Evolutionary conservation across 2,113 vertebrate species (phyloP), one percentile per base, ranked within the genome.

Genomic region (Dicentrarchus labrax): DNA sequence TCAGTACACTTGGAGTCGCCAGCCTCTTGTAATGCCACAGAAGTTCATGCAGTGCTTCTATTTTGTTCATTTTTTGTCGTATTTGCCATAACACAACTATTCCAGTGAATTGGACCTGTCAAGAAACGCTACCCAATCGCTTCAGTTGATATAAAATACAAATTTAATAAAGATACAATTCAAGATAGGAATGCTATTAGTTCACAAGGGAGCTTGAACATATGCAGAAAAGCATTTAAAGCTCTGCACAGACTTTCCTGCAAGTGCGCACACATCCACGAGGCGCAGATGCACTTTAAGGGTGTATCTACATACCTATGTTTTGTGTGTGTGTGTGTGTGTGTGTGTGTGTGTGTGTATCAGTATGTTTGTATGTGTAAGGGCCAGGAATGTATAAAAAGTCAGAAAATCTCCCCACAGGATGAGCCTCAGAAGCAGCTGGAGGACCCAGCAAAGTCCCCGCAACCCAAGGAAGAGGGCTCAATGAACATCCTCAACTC

Each of bases 401-500:
- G n/a, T 22, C 71, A 57, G 54, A 51, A 22, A 69, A 16, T 87
- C 2, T 89, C 65, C 79, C 67, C 38, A 59, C 95, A 99, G 98
- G 97, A 83, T 81, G 97, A 95, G 38, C 93, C 96, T 4, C 91
- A 90, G 93, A 99, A 99, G 94, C 95, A 96, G 30, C 30, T 30
- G 88, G 97, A 97, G 87, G 97, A 97, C 74, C 95, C 95, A 12
- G 94, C 96, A 51, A 98, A 98, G 86, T 95, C 95, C 91, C 96
- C 96, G 19, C 94, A 96, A 69, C 94, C 96, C 88, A 97, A 98
- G 64, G 97, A 98, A 86, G 97, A 98, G 69, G 97, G 98, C 36
- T 93, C 96, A 0, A 97, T 98, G 72, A 98, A 97, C 93, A 97
- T 98, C 92, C 97, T 97, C 94, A 98, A 97, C 94, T 96, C 97